Base-by-base conservation (phyloP, 2,888 invertebrate species). In the Tipula confusa region DNA sequence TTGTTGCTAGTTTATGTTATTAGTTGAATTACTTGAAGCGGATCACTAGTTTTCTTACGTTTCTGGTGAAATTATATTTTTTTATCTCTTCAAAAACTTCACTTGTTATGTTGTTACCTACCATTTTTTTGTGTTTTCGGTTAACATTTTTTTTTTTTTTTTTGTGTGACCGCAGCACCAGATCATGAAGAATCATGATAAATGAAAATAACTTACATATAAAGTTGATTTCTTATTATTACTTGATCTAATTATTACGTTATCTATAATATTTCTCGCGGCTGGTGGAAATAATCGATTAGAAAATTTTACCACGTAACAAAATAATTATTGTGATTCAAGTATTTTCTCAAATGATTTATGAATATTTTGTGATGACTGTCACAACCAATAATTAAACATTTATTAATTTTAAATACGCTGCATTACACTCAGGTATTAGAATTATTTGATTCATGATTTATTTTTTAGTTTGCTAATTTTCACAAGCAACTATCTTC, bases 21-120 rank as follows among this genome's bases (percentile, higher is more conserved):
- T 64, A 64, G 64, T 64, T 64, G 64, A 64, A 64, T 64, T 64
- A 64, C 64, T 64, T 64, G 64, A 64, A 64, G 64, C 64, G 64
- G 64, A 64, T 64, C 64, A 64, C 64, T 64, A 64, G 64, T 64
- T 64, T 64, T 64, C 64, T 64, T 24, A 64, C 64, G 24, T 64
- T 64, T 18, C 64, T 64, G 64, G 64, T 64, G 64, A 64, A 64
- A 64, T 64, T 64, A 64, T 64, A 24, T 64, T 64, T n/a, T n/a
- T 33, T 64, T 24, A 24, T 64, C 24, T 64, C 64, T 64, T 2
- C 11, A n/a, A n/a, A 64, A 64, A 64, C 64, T 64, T 64, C 64
- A 64, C 64, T 64, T 64, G 64, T 64, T 64, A 64, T 64, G 64
- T n/a, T n/a, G n/a, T 64, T 64, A 64, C 64, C 64, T 24, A 64